These are phyloP conservation scores for Sphecodes monilicornis DNA, from an alignment of 2,888 invertebrate species.

Conservation along the genomic window DNA sequence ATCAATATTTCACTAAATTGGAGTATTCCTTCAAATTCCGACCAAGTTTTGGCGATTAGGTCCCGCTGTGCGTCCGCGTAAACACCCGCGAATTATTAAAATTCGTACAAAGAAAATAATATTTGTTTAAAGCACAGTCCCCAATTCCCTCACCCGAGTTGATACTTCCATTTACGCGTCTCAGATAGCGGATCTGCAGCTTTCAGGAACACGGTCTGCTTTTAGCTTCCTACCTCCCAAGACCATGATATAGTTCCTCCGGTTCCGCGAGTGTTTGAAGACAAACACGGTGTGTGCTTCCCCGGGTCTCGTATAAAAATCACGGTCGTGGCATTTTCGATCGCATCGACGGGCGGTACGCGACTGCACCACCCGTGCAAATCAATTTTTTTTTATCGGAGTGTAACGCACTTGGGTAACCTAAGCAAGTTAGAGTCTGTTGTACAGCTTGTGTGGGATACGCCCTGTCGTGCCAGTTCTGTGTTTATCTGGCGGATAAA, in stretches of 20 bases:
- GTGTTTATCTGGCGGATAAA: conserved; percentile 31
- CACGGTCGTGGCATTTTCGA: neutral
- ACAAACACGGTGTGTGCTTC: neutral
- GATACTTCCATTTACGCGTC: neutral
- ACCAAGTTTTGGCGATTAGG: too few species aligned
- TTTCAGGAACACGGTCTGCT: neutral
- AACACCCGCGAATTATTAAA: neutral
- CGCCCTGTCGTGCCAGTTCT: conserved; percentile 22
- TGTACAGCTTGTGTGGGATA: conserved; percentile 39
- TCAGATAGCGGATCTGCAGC: neutral
- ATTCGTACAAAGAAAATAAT: neutral
- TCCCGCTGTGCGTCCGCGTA: neutral
- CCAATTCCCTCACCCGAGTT: neutral
- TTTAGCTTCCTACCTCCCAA: neutral
- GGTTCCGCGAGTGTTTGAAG: too few species aligned
- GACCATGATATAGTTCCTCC: too few species aligned
- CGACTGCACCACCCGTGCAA: conserved; percentile 19
- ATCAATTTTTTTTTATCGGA: conserved; percentile 53
- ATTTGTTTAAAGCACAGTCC: neutral
- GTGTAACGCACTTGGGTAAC: conserved; percentile 55
- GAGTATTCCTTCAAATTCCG: too few species aligned
- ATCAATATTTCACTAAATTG: too few species aligned
- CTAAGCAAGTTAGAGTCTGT: conserved; percentile 7
- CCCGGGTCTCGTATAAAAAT: conserved; percentile 6
- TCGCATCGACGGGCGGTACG: conserved; percentile 17